Evolutionary conservation across 2,113 vertebrate genomes (phyloP).

Genomic region (Oreochromis aureus): DNA sequence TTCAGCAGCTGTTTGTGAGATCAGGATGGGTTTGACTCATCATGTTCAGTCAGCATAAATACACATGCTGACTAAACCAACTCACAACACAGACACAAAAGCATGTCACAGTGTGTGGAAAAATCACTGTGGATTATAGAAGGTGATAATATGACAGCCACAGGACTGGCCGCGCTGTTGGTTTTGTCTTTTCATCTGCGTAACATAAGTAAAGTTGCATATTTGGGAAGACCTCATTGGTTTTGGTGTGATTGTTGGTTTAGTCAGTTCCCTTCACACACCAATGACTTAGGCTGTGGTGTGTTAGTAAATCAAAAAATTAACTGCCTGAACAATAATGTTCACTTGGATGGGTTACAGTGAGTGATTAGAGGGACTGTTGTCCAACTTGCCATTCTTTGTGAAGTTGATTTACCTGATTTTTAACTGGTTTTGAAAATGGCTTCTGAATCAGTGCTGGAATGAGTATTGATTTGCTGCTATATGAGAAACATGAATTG

Average conservation of each 20-base stretch:
- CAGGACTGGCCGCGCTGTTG: fast-evolving
- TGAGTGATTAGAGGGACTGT: not conserved
- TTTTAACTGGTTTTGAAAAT: not conserved
- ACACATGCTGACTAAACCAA: not conserved
- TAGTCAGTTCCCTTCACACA: not conserved
- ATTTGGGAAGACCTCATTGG: not conserved
- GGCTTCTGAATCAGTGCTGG: not conserved
- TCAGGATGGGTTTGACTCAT: not conserved
- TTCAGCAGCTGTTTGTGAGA: not conserved
- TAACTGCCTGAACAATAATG: not conserved
- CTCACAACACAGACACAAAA: not conserved
- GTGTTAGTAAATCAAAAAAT: fast-evolving
- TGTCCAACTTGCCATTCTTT: not conserved
- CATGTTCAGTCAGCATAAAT: not conserved
- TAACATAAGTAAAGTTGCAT: not conserved
- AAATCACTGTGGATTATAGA: not conserved
- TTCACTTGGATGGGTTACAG: not conserved
- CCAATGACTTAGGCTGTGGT: fast-evolving
- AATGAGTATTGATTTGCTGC: not conserved
- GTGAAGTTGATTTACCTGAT: not conserved
- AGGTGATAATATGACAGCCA: not conserved
- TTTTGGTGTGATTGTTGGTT: not conserved
- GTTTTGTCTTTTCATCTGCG: not conserved
- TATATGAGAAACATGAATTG: not conserved
- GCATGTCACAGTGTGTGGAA: not conserved